Base-by-base conservation (phyloP, 2,888 invertebrate species). In the Scaptomyza reducta region DNA sequence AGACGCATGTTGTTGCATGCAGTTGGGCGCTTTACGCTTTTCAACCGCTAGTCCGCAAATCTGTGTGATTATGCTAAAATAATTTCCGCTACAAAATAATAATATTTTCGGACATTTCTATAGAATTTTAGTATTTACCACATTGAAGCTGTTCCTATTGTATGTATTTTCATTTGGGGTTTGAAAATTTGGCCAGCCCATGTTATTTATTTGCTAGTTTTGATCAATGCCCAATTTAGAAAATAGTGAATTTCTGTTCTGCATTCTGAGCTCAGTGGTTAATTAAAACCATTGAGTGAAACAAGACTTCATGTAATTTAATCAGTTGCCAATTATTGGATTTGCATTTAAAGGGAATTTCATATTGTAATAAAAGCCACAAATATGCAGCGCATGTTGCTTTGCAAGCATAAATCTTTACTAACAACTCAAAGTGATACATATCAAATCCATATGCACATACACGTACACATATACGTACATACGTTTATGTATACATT, bases 31-130 rank as follows among this genome's bases (percentile, higher is more conserved):
- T 70, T 64, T 57, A 42, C 50, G 54, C 53, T 16, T 53, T 27
- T 33, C 22, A 18, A 40, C 35, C 25, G 51, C 44, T 29, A 22
- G 33, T 38, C 22, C 47, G 41, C 38, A 27, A 47, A 22, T 68
- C 38, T 40, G 14, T 46, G 22, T 73, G 70, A 82, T 77, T 83
- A 79, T 86, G 70, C 67, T 67, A 56, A 69, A 77, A 80, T 78
- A 72, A 86, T 80, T 80, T 86, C 68, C 76, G 77, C 65, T 58
- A 51, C 70, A 68, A 63, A 40, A 40, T 40, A 69, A 83, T 77
- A 70, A 58, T 73, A 75, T 73, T 77, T 70, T 67, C 14, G 42
- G 46, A 44, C 62, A 64, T 51, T 50, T 58, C 29, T 27, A 57
- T 18, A n/a, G 41, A 35, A 54, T 61, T 51, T 45, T 27, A 1